These are phyloP conservation scores for Hylia prasina DNA, from an alignment of 2,113 vertebrate genomes.

Conservation along the genomic window DNA sequence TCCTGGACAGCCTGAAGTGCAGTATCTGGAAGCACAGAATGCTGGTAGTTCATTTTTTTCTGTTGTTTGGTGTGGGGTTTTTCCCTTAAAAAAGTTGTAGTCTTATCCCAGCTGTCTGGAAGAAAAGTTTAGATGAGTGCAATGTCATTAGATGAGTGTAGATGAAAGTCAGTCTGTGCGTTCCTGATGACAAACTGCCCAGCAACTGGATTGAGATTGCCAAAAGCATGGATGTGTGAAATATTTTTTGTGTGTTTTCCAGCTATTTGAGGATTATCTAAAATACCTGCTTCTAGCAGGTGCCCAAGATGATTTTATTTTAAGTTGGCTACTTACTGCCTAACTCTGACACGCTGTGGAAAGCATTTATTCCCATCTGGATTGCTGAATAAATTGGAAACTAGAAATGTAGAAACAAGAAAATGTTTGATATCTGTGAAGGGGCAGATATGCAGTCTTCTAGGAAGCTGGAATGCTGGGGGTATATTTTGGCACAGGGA, in stretches of 20 bases:
- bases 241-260: background rate
- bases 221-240: background rate
- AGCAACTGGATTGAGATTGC: conserved; percentile 20
- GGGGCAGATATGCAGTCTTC: background rate
- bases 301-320: conserved; percentile 53
- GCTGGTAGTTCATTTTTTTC: background rate
- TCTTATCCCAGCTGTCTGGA: background rate
- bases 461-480: conserved; percentile 8
- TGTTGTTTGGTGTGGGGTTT: background rate
- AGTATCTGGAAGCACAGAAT: background rate
- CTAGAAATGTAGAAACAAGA: conserved; percentile 38
- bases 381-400: conserved; percentile 47
- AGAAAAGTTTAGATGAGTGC: background rate
- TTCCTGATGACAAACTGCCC: conserved; percentile 4
- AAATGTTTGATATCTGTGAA: conserved; percentile 24
- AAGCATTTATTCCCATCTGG: conserved; percentile 43
- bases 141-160: background rate
- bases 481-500: conserved; percentile 33
- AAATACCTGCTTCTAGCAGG: conserved; percentile 42
- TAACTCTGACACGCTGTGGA: background rate
- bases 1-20: background rate
- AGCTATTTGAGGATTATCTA: conserved; percentile 25
- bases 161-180: background rate
- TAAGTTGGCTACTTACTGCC: conserved; percentile 12
- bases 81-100: background rate